These are phyloP conservation scores for Hypomecis atomaria DNA, from an alignment of 2,888 invertebrate species.

Conservation along the genomic window DNA sequence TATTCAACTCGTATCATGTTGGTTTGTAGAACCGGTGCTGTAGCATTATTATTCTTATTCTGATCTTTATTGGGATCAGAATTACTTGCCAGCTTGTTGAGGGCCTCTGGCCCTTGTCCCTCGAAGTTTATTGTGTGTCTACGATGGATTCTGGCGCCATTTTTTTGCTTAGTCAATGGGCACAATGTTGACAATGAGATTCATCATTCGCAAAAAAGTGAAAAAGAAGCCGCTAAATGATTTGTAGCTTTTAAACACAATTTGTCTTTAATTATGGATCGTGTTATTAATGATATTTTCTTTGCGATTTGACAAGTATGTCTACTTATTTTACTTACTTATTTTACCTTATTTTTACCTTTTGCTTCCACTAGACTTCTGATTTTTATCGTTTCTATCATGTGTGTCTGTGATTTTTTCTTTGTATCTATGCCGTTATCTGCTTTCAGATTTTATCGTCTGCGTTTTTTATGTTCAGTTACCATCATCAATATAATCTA, in stretches of 20 bases:
- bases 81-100: conserved; percentile 27
- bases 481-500: too few species aligned
- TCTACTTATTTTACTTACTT: not conserved
- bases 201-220: conserved; percentile 33
- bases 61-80: conserved; percentile 14
- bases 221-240: conserved; percentile 35
- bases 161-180: conserved; percentile 38
- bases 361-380: too few species aligned
- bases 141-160: conserved; percentile 53
- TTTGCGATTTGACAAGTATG: not conserved
- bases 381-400: too few species aligned
- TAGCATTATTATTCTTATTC: conserved; percentile 38
- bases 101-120: conserved; percentile 45
- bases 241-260: conserved; percentile 32
- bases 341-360: too few species aligned
- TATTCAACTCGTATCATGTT: conserved; percentile 19
- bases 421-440: too few species aligned
- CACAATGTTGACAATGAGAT: conserved; percentile 34
- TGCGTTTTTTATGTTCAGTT: too few species aligned
- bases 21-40: conserved; percentile 7
- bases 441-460: too few species aligned
- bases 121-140: conserved; percentile 53
- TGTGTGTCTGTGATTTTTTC: too few species aligned
- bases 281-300: conserved; percentile 10
- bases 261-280: conserved; percentile 29